phyloP scores from a whole-genome alignment of 2,888 invertebrate species.

The Candidula unifasciata region DNA sequence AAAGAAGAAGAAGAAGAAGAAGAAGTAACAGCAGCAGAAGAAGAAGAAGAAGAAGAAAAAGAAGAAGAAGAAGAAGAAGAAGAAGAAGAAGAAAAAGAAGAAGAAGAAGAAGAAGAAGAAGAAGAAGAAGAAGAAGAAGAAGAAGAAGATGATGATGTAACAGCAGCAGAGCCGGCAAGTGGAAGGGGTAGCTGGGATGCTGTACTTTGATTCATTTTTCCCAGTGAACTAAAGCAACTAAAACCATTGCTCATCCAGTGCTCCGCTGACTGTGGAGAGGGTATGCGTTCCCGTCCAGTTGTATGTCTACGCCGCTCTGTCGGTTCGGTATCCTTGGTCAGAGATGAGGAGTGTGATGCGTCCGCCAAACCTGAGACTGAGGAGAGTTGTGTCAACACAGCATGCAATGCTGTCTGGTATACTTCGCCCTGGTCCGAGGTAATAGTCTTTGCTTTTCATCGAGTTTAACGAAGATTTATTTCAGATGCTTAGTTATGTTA shows the following conservation, averaged over 20 bases:
- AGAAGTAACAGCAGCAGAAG: no score
- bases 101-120: no score
- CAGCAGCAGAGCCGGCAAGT: no score
- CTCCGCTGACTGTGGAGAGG: conserved; percentile 66
- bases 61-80: no score
- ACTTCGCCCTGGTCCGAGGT: conserved; percentile 68
- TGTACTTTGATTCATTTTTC: no score
- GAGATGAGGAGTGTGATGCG: conserved; percentile 60
- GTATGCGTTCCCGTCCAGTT: conserved; percentile 61
- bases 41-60: no score
- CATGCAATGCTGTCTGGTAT: conserved; percentile 65
- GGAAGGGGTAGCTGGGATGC: no score
- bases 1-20: no score
- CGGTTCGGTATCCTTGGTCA: conserved; percentile 52
- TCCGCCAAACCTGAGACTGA: conserved; percentile 60
- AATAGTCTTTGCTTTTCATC: conserved; percentile 19
- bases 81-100: no score
- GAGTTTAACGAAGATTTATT: not conserved
- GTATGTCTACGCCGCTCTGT: conserved; percentile 60
- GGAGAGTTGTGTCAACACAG: conserved; percentile 54
- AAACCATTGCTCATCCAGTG: conserved; percentile 58
- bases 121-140: no score
- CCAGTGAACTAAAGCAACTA: not conserved
- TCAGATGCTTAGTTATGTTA: not conserved
- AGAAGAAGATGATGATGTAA: no score